phyloP scores from a whole-genome alignment of 2,888 invertebrate species.

The Bruchidius siliquastri region DNA sequence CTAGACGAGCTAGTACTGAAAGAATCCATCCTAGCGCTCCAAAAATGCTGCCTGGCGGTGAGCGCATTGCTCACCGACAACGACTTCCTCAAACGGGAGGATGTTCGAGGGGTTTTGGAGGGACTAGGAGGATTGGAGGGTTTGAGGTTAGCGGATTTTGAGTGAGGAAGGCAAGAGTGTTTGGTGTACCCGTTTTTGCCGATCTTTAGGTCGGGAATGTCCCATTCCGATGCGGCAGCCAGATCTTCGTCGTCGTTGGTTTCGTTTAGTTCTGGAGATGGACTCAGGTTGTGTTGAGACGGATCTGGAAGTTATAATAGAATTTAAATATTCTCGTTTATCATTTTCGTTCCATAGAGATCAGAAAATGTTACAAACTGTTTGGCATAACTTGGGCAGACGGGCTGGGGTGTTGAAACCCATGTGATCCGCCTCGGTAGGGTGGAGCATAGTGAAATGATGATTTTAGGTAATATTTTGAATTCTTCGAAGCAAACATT shows the following conservation, averaged over 20 bases:
- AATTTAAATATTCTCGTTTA: too few species aligned
- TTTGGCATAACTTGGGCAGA: too few species aligned
- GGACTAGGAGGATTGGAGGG: slow-evolving; percentile 8
- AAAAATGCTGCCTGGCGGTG: slow-evolving; percentile 10
- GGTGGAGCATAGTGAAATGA: too few species aligned
- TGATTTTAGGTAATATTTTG: too few species aligned
- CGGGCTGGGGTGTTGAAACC: too few species aligned
- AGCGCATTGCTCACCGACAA: slow-evolving; percentile 28
- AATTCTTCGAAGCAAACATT: too few species aligned
- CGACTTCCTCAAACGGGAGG: slow-evolving; percentile 28
- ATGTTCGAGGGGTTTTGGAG: slow-evolving; percentile 3
- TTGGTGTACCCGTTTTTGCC: slow-evolving; percentile 25
- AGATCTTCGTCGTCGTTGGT: neutral
- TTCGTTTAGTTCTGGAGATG: neutral
- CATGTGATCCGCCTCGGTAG: too few species aligned
- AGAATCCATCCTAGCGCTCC: slow-evolving; percentile 20
- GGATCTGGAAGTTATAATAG: neutral
- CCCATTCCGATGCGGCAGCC: slow-evolving; percentile 11
- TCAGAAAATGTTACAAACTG: too few species aligned
- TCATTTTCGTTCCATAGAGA: too few species aligned
- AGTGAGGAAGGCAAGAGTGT: slow-evolving; percentile 25
- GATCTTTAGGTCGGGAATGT: slow-evolving; percentile 15
- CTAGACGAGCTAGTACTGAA: slow-evolving; percentile 11
- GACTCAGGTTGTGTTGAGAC: neutral
- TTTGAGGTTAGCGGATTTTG: slow-evolving; percentile 24